Conservation (phyloP, 2,113 vertebrate species). For the Equus przewalskii region DNA sequence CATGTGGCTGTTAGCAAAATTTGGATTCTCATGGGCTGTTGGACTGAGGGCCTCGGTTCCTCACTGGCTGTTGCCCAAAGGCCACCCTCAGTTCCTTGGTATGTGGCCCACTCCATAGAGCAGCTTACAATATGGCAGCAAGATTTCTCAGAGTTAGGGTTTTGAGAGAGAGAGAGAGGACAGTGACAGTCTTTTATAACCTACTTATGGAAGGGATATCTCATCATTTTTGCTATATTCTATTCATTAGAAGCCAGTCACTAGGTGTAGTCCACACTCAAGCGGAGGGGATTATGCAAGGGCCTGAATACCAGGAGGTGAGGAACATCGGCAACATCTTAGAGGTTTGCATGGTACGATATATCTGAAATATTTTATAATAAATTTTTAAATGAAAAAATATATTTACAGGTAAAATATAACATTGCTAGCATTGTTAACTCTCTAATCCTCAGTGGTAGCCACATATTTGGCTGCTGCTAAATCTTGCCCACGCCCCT, state of each 20-base stretch:
- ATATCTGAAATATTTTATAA: slow-evolving; percentile 9
- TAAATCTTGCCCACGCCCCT: background rate
- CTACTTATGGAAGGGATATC: background rate
- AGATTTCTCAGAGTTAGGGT: background rate
- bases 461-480: background rate
- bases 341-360: background rate
- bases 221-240: background rate
- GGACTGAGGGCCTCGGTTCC: background rate
- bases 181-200: background rate
- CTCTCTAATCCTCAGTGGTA: background rate
- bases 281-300: background rate
- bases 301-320: background rate
- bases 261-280: background rate
- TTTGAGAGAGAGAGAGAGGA: background rate
- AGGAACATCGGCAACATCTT: background rate
- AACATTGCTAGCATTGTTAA: background rate
- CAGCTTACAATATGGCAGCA: background rate
- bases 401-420: background rate
- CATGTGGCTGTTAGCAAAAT: background rate
- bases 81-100: background rate
- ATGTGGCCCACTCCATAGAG: background rate
- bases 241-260: background rate
- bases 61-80: background rate
- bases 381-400: background rate
- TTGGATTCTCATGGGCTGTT: background rate